Evolutionary conservation across 2,797 vertebrate genomes (phyloP), one percentile per base, ranked within the genome.

Genomic region (Emydoidea blandingii): DNA sequence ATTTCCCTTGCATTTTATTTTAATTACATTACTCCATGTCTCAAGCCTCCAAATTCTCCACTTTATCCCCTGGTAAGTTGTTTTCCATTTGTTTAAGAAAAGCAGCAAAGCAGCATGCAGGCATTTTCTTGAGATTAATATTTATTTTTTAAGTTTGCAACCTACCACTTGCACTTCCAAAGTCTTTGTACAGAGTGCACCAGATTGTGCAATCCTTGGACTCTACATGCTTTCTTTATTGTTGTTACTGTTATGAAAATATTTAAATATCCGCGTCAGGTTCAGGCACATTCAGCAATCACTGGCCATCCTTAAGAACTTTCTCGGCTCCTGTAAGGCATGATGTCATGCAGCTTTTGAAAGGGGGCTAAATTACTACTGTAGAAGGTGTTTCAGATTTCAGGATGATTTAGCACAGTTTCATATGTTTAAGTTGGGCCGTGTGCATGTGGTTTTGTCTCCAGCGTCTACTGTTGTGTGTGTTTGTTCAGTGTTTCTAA

Each of bases 91-190:
- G 25, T 86, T 96, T 89, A 93, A 68, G 52, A 97, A 89, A 44
- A 78, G 47, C 91, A 94, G 8, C 95, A 94, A 97, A 97, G 59
- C 87, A 97, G 93, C 87, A 91, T 54, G 84, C 82, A 34, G 87
- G 87, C 5, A 34, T 87, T 95, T 92, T 93, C 37, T 2, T 81
- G 86, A 93, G 86, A 97, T 97, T 97, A 96, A 88, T 91, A 87
- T 94, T 97, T 91, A 93, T 97, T 91, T 97, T 97, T 97, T 96
- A 94, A 94, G 81, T 85, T 89, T 96, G 62, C 95, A 92, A 96
- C 96, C 90, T 97, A 92, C 92, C 83, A 91, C 83, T 97, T 96
- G 68, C 47, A 92, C 74, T 49, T 47, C 0, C 5, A 89, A 95
- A 76, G 34, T 59, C 25, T 94, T 97, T 1, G 4, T 95, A 92